Conservation (phyloP, 64 coral and sea anemone species). For the Montipora capricornis region DNA sequence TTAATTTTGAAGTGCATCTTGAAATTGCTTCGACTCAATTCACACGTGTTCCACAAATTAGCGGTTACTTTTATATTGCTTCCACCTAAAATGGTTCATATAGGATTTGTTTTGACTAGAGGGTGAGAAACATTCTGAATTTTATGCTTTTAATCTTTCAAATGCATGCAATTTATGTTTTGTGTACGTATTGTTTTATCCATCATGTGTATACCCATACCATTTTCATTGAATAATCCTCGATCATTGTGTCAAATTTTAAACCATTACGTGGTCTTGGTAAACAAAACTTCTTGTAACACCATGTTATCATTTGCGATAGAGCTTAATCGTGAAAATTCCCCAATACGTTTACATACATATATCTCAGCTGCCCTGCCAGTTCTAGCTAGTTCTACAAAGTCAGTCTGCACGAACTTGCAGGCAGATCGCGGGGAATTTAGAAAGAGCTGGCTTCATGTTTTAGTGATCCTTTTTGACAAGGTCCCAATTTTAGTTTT, state of each 20-base stretch:
- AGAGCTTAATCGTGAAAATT: not conserved
- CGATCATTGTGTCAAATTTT: not conserved
- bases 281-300: not conserved
- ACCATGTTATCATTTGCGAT: not conserved
- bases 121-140: not conserved
- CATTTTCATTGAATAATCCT: not conserved
- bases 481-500: too few relatives aligned
- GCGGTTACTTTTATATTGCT: not conserved
- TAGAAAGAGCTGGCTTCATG: too few relatives aligned
- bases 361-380: too few relatives aligned
- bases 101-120: slow-evolving; percentile 9
- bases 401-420: too few relatives aligned
- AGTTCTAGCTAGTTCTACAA: too few relatives aligned
- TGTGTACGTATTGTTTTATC: not conserved
- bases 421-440: too few relatives aligned
- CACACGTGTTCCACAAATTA: not conserved
- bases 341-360: too few relatives aligned
- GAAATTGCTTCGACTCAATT: not conserved
- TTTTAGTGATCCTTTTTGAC: too few relatives aligned
- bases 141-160: not conserved
- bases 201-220: not conserved
- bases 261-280: not conserved
- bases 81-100: not conserved
- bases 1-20: too few relatives aligned
- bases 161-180: not conserved